These are phyloP conservation scores for Blennius ocellaris DNA, from an alignment of 2,113 vertebrate genomes.

Conservation along the genomic window DNA sequence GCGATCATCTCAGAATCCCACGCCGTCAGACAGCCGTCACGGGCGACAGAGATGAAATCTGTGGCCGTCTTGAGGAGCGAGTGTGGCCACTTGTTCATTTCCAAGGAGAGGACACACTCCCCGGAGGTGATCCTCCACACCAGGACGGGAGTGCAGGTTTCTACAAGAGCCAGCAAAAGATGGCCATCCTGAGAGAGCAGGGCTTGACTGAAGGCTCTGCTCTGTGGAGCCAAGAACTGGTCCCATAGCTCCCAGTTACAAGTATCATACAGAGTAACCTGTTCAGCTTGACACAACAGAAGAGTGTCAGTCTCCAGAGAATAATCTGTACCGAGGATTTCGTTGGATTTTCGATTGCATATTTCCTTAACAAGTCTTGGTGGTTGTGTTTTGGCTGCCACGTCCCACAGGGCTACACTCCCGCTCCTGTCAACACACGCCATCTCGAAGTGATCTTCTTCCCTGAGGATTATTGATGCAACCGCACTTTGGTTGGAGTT, in stretches of 20 bases:
- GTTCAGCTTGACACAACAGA: conserved; percentile 77
- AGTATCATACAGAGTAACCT: conserved; percentile 78
- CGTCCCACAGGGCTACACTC: conserved; percentile 78
- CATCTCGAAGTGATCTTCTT: conserved; percentile 52
- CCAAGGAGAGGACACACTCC: conserved; percentile 81
- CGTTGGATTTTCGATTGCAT: background rate
- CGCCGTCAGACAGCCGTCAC: conserved; percentile 60
- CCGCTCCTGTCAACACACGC: conserved; percentile 78
- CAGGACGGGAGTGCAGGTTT: conserved; percentile 69
- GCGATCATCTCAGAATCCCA: conserved; percentile 82
- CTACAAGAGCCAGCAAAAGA: conserved; percentile 80
- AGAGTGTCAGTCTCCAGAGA: conserved; percentile 52
- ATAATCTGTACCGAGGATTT: conserved; percentile 74
- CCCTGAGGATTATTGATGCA: conserved; percentile 59
- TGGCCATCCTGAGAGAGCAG: conserved; percentile 71
- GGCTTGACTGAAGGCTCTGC: conserved; percentile 73
- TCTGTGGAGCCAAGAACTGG: conserved; percentile 74
- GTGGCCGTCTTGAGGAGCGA: conserved; percentile 69
- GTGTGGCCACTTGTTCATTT: conserved; percentile 37
- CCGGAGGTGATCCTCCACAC: conserved; percentile 81
- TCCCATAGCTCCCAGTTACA: conserved; percentile 70
- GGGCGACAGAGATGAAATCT: conserved; percentile 68
- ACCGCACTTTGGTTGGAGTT: conserved; percentile 60
- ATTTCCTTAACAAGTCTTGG: conserved; percentile 66
- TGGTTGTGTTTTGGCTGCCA: conserved; percentile 53